Percentiles rank a stretch among this genome's conserved stretches.
Evolutionary conservation across 2,797 vertebrate genomes (phyloP).

Genomic region (Lepus oiostolus): DNA sequence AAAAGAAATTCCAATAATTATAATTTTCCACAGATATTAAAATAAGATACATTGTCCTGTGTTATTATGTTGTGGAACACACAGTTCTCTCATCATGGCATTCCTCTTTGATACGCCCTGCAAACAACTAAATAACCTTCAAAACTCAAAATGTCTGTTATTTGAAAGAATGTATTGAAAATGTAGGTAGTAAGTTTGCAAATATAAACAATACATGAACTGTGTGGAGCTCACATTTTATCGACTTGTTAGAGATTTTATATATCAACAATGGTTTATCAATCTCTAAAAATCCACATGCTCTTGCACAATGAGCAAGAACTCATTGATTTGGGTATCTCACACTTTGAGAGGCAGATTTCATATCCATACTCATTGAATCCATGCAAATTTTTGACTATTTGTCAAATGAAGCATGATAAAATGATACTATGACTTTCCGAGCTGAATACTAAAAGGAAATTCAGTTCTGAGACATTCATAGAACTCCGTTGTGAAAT

Average conservation of each 20-base stretch:
- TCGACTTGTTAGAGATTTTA: neutral
- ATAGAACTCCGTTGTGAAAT: neutral
- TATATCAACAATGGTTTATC: neutral
- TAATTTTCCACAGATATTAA: neutral
- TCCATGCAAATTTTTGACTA: neutral
- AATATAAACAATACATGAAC: neutral
- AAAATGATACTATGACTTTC: neutral
- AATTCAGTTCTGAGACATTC: neutral
- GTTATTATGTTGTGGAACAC: too few relatives aligned
- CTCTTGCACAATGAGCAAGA: neutral
- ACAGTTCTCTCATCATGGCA: neutral
- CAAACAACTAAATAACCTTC: neutral
- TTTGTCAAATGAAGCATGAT: neutral
- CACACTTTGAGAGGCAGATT: neutral
- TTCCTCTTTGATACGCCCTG: neutral
- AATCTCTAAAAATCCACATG: neutral
- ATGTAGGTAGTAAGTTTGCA: neutral
- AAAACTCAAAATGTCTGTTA: neutral
- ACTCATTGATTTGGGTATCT: neutral
- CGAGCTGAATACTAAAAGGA: neutral
- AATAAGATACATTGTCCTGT: neutral
- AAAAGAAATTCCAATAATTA: conserved; percentile 4
- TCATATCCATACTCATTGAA: neutral
- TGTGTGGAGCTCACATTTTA: neutral
- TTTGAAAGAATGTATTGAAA: conserved; percentile 17